Conservation (phyloP, 1,140 invertebrate species). For the Musca domestica region DNA sequence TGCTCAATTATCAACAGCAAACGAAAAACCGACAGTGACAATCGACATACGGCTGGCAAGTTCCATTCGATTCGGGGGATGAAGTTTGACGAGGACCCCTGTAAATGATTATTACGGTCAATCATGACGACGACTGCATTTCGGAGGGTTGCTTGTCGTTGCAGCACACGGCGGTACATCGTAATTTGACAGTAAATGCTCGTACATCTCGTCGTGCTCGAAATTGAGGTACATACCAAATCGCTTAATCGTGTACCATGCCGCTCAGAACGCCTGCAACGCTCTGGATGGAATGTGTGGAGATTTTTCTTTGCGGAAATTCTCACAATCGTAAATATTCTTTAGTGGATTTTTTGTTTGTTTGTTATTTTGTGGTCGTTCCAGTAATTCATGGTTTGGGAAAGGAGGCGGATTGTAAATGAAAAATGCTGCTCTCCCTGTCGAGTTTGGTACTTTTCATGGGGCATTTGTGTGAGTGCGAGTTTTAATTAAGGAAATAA, state of each 20-base stretch:
- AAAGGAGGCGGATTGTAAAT: conserved; percentile 3
- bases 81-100: no score
- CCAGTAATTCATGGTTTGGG: conserved; percentile 16
- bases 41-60: neutral
- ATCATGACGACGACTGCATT: neutral
- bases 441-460: neutral
- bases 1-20: conserved; percentile 6
- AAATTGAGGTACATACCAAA: no score
- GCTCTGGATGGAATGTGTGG: neutral
- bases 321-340: conserved; percentile 19
- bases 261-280: no score
- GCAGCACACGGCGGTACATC: no score
- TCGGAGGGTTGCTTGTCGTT: conserved; percentile 9
- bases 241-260: no score
- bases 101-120: no score
- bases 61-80: no score
- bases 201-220: no score
- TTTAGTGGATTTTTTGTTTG: conserved; percentile 4
- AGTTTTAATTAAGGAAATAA: conserved; percentile 15
- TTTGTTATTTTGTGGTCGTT: conserved; percentile 14
- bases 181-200: no score
- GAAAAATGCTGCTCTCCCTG: neutral
- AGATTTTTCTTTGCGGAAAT: conserved; percentile 16
- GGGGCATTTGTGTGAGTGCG: neutral
- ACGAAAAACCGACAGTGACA: neutral